phyloP scores from a whole-genome alignment of 2,888 invertebrate genomes.

The Dioctria rufipes region DNA sequence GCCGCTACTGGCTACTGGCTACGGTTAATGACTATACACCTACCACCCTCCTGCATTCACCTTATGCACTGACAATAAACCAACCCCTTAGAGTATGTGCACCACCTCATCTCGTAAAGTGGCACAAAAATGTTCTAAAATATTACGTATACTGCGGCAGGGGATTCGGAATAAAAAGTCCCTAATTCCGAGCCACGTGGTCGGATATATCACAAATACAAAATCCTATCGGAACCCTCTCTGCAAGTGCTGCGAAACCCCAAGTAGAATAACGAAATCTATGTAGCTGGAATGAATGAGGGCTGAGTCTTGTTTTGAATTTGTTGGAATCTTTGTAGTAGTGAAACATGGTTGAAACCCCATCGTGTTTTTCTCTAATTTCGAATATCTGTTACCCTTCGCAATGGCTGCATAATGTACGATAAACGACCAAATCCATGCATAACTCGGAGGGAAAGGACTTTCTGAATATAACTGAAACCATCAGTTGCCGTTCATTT shows the following conservation, averaged over 20 bases:
- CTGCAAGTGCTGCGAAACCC: constrained; percentile 51
- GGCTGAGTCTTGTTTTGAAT: constrained; percentile 56
- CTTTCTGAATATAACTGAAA: constrained; percentile 14
- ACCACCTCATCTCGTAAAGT: constrained; percentile 55
- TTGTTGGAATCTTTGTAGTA: constrained; percentile 42
- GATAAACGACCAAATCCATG: constrained; percentile 43
- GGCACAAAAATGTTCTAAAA: constrained; percentile 56
- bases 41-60: constrained; percentile 47
- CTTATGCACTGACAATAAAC: constrained; percentile 53
- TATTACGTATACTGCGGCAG: constrained; percentile 36
- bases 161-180: constrained; percentile 45
- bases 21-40: constrained; percentile 32
- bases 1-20: constrained; percentile 57
- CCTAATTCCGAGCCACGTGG: constrained; percentile 52
- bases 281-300: constrained; percentile 21
- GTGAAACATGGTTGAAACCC: constrained; percentile 38
- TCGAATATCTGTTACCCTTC: constrained; percentile 55
- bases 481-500: not conserved
- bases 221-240: constrained; percentile 48
- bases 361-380: constrained; percentile 57
- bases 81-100: constrained; percentile 52
- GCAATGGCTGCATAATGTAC: constrained; percentile 41
- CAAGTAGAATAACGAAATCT: constrained; percentile 56
- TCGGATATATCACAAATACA: constrained; percentile 26
- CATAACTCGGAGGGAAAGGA: constrained; percentile 28